These are phyloP conservation scores for Holocentrus rufus DNA, from an alignment of 2,797 vertebrate genomes.

Conservation along the genomic window DNA sequence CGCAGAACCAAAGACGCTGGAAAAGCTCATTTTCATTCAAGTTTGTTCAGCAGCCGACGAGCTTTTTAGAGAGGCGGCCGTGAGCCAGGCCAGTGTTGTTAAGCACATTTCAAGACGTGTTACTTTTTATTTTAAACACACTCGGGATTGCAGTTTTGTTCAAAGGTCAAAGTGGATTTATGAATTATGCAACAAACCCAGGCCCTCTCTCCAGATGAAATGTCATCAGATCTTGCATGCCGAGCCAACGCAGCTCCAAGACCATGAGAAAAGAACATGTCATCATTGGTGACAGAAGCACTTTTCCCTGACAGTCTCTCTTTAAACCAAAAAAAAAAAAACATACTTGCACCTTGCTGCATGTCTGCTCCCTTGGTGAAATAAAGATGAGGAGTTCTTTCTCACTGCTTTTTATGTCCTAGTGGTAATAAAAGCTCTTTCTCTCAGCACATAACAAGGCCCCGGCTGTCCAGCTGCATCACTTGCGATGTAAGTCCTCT, in stretches of 20 bases:
- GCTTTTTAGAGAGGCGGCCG: slow-evolving; percentile 10
- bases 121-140: slow-evolving; percentile 33
- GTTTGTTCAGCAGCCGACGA: slow-evolving; percentile 19
- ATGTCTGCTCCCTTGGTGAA: slow-evolving; percentile 26
- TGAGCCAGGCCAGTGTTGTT: slow-evolving; percentile 11
- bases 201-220: slow-evolving; percentile 48
- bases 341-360: background rate
- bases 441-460: slow-evolving; percentile 60
- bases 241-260: slow-evolving; percentile 20
- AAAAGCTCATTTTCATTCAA: slow-evolving; percentile 25
- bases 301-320: slow-evolving; percentile 9
- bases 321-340: slow-evolving; percentile 21
- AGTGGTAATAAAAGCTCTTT: slow-evolving; percentile 63
- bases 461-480: slow-evolving; percentile 74
- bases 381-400: slow-evolving; percentile 44
- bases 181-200: slow-evolving; percentile 61
- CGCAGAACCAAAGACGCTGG: slow-evolving; percentile 10
- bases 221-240: slow-evolving; percentile 50
- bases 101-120: slow-evolving; percentile 33
- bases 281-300: slow-evolving; percentile 42
- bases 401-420: slow-evolving; percentile 53
- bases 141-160: slow-evolving; percentile 38
- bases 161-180: slow-evolving; percentile 62
- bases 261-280: slow-evolving; percentile 20
- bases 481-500: slow-evolving; percentile 68